These are phyloP conservation scores for Collichthys lucidus DNA, from an alignment of 2,113 vertebrate species.

Conservation along the genomic window DNA sequence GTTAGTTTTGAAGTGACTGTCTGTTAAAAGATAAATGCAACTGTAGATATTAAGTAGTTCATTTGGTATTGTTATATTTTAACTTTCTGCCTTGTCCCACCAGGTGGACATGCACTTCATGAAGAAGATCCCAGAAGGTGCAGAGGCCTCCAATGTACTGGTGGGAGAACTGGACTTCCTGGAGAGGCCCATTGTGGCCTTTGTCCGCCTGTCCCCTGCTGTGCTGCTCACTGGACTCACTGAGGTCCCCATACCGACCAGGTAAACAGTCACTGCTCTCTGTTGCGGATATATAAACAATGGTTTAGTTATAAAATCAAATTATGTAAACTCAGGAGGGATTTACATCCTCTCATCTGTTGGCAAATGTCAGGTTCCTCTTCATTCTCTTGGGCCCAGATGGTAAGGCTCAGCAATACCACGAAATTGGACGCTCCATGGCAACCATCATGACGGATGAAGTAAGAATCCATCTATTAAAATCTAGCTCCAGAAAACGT, in stretches of 20 bases:
- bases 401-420: constrained; percentile 96
- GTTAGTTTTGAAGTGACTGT: no score
- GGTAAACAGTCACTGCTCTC: constrained; percentile 78
- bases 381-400: constrained; percentile 95
- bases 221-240: constrained; percentile 94
- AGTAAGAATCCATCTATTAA: constrained; percentile 73
- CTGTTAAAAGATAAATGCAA: neutral
- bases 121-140: constrained; percentile 96
- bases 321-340: neutral
- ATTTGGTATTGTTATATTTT: neutral
- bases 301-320: neutral
- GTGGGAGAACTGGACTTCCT: constrained; percentile 95
- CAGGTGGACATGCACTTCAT: constrained; percentile 97
- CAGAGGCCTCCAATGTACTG: constrained; percentile 95
- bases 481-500: constrained; percentile 4
- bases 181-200: constrained; percentile 90
- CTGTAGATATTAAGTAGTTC: neutral
- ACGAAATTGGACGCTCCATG: constrained; percentile 98
- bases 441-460: constrained; percentile 98
- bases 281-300: neutral
- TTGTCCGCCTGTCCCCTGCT: constrained; percentile 92
- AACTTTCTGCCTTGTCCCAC: constrained; percentile 11
- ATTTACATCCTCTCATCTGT: neutral
- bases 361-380: constrained; percentile 86
- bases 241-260: constrained; percentile 95